Conservation (phyloP, 2,888 invertebrate genomes). For the Notodonta ziczac region DNA sequence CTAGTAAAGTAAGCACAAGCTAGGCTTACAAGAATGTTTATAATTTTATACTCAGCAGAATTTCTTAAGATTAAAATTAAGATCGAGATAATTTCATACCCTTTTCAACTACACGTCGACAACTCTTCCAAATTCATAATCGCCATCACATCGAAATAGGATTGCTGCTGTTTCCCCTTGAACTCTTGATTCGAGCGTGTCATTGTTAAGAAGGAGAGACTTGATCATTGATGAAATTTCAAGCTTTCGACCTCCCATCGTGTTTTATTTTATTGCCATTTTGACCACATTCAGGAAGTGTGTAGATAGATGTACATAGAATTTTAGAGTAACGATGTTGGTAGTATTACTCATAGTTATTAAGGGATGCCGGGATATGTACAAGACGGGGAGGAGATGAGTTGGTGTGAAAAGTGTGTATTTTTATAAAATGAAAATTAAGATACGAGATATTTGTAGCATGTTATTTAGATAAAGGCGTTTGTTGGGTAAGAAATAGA, state of each 20-base stretch:
- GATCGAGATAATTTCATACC: slow-evolving; percentile 48
- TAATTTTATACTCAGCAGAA: slow-evolving; percentile 82
- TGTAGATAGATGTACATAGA: slow-evolving; percentile 75
- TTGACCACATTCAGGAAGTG: slow-evolving; percentile 74
- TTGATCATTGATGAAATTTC: slow-evolving; percentile 82
- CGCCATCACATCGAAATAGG: slow-evolving; percentile 30
- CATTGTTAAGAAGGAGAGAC: slow-evolving; percentile 39
- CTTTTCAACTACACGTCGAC: slow-evolving; percentile 35
- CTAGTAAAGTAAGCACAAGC: slow-evolving; percentile 75
- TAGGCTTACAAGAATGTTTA: slow-evolving; percentile 80
- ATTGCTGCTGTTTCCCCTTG: slow-evolving; percentile 52
- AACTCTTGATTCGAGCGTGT: slow-evolving; percentile 32
- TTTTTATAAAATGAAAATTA: slow-evolving; percentile 79
- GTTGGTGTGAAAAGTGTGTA: slow-evolving; percentile 65
- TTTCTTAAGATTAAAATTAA: slow-evolving; percentile 78
- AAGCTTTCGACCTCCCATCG: slow-evolving; percentile 69
- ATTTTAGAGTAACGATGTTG: slow-evolving; percentile 66
- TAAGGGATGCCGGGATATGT: slow-evolving; percentile 71
- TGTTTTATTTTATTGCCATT: slow-evolving; percentile 52
- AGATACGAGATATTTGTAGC: slow-evolving; percentile 71
- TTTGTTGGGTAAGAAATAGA: slow-evolving; percentile 51
- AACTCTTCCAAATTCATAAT: slow-evolving; percentile 21
- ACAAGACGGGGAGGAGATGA: slow-evolving; percentile 54
- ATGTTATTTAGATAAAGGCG: slow-evolving; percentile 70
- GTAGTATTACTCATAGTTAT: slow-evolving; percentile 64